Conservation (phyloP, 2,113 vertebrate species). For the Pogona vitticeps region DNA sequence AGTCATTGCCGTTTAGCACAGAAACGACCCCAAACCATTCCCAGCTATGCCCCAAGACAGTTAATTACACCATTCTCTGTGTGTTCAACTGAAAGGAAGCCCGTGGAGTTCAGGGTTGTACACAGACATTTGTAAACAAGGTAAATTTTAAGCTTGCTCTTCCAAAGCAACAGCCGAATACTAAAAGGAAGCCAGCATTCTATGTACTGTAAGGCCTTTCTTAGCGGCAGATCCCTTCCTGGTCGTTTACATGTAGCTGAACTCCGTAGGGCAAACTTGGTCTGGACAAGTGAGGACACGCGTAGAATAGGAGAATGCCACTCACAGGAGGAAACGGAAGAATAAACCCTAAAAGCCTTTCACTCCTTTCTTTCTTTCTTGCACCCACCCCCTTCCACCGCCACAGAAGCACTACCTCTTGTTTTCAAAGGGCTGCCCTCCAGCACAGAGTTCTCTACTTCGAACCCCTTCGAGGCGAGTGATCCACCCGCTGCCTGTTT, state of each 20-base stretch:
- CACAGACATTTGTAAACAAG: background rate
- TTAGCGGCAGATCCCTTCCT: background rate
- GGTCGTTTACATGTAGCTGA: background rate
- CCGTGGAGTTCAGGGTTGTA: too few relatives aligned
- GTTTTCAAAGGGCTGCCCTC: background rate
- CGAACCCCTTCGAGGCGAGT: too few relatives aligned
- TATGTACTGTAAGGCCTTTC: background rate
- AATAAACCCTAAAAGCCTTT: background rate
- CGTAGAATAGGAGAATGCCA: background rate
- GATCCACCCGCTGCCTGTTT: too few relatives aligned
- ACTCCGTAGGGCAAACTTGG: background rate
- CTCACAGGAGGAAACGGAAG: background rate
- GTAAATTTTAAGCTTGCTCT: background rate
- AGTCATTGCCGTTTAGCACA: background rate
- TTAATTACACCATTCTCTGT: background rate
- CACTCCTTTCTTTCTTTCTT: too few relatives aligned
- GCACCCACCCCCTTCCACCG: too few relatives aligned
- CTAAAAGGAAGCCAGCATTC: too few relatives aligned
- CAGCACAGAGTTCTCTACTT: background rate
- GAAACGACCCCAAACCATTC: background rate
- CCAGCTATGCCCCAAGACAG: too few relatives aligned
- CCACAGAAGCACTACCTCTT: background rate
- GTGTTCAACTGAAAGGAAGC: too few relatives aligned
- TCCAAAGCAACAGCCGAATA: too few relatives aligned
- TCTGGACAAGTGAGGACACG: conserved; percentile 12